Percentiles rank a stretch among this genome's conserved stretches.
Evolutionary conservation across 2,113 vertebrate species (phyloP).

Genomic region (Peromyscus polionotus): DNA sequence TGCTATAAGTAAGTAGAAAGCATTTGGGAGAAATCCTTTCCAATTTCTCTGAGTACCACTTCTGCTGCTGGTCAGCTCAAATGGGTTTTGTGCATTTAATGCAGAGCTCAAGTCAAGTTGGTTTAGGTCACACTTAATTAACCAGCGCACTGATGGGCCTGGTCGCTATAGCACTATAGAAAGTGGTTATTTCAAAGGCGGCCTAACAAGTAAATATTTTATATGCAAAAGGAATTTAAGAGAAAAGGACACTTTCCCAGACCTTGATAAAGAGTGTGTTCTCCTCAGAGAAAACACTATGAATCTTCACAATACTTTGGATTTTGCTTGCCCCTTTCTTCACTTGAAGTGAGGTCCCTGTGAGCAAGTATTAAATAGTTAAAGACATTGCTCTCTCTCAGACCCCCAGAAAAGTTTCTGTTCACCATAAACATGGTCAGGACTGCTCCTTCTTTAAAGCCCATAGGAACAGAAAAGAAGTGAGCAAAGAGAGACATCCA

Average conservation of each 20-base stretch:
- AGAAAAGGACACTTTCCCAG: constrained; percentile 77
- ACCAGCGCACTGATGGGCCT: constrained; percentile 89
- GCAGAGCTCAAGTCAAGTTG: constrained; percentile 92
- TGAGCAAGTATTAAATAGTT: constrained; percentile 86
- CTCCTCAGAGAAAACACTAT: constrained; percentile 75
- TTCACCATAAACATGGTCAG: constrained; percentile 78
- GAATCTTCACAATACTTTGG: constrained; percentile 74
- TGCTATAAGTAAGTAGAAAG: constrained; percentile 93
- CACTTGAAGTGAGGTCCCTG: constrained; percentile 76
- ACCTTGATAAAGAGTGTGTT: constrained; percentile 70
- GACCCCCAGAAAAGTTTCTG: constrained; percentile 81
- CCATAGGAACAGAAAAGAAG: constrained; percentile 72
- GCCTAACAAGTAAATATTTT: constrained; percentile 91
- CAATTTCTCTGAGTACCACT: constrained; percentile 93
- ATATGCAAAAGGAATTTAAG: constrained; percentile 78
- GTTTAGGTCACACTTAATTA: constrained; percentile 95
- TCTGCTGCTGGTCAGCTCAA: constrained; percentile 93
- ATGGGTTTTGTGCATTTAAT: constrained; percentile 94
- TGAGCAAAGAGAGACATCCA: constrained; percentile 80
- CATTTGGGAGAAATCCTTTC: constrained; percentile 93
- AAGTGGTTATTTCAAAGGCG: constrained; percentile 87
- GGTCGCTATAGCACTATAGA: constrained; percentile 84
- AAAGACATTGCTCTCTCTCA: constrained; percentile 81
- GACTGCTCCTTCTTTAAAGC: constrained; percentile 61
- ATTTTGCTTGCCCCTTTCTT: constrained; percentile 75